phyloP scores from a whole-genome alignment of 2,113 vertebrate genomes.

The Carettochelys insculpta region DNA sequence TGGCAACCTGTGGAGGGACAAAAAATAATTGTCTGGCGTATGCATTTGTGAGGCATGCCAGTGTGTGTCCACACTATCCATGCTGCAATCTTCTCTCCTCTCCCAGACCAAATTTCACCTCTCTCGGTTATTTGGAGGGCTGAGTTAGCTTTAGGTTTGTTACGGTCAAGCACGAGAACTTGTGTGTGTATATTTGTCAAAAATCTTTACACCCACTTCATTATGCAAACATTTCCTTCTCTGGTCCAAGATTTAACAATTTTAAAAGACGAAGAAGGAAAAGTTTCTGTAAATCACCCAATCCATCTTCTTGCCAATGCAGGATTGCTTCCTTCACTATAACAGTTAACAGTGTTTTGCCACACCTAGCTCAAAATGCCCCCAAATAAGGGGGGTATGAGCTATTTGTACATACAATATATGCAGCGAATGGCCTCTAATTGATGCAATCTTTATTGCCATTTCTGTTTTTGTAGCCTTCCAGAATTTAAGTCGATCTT shows the following conservation, averaged over 20 bases:
- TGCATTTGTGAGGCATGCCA: not conserved
- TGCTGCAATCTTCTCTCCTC: not conserved
- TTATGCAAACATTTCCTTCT: not conserved
- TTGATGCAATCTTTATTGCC: not conserved
- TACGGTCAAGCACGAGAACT: not conserved
- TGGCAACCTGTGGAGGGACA: constrained; percentile 85
- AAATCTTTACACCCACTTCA: not conserved
- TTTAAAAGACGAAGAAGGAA: not conserved
- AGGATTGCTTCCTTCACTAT: not conserved
- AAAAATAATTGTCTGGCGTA: not conserved
- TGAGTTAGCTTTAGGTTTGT: not conserved
- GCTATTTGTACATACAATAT: not conserved
- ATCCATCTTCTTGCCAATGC: not conserved
- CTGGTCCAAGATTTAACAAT: not conserved
- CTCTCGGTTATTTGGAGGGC: not conserved
- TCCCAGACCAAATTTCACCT: not conserved
- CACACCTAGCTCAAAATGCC: not conserved
- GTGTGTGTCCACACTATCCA: not conserved
- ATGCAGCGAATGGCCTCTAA: not conserved
- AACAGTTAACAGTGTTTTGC: not conserved
- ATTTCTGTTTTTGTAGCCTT: not conserved
- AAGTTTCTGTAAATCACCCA: not conserved
- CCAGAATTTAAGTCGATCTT: not conserved
- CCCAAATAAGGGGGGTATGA: not conserved
- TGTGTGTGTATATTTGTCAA: not conserved